A percentile compares a stretch with the other conserved stretches of the same genome.
Conservation (phyloP, 2,888 invertebrate species). For the Corythucha ciliata region DNA sequence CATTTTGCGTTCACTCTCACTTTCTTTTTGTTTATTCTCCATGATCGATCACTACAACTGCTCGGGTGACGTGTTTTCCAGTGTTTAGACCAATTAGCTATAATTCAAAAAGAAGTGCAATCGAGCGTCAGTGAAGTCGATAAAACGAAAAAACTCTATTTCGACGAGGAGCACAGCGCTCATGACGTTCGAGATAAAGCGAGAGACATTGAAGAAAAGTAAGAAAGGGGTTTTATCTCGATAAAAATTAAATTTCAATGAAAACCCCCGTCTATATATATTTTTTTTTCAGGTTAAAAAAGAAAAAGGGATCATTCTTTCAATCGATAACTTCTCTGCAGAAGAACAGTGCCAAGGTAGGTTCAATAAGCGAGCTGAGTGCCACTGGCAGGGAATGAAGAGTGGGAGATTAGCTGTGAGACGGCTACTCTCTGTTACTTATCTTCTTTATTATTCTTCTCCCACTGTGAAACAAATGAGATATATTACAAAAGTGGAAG, state of each 20-base stretch:
- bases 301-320: conserved; percentile 93
- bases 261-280: background rate
- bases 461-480: no score
- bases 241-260: no score
- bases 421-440: no score
- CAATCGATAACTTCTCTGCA: conserved; percentile 92
- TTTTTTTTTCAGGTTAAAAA: conserved; percentile 61
- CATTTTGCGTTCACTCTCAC: background rate
- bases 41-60: background rate
- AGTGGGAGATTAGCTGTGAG: no score
- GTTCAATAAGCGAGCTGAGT: no score
- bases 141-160: conserved; percentile 90
- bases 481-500: no score
- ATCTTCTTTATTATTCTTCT: no score
- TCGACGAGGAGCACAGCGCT: conserved; percentile 90
- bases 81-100: conserved; percentile 71
- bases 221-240: conserved; percentile 2
- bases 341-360: conserved; percentile 94
- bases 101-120: conserved; percentile 85
- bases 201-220: conserved; percentile 61
- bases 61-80: conserved; percentile 40
- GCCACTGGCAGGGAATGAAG: no score
- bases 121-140: conserved; percentile 79
- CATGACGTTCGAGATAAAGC: conserved; percentile 93
- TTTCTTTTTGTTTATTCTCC: conserved; percentile 10